Percentiles rank a stretch among this genome's conserved stretches.
Evolutionary conservation across 2,888 invertebrate genomes (phyloP).

Genomic region (Eilema sororculum): DNA sequence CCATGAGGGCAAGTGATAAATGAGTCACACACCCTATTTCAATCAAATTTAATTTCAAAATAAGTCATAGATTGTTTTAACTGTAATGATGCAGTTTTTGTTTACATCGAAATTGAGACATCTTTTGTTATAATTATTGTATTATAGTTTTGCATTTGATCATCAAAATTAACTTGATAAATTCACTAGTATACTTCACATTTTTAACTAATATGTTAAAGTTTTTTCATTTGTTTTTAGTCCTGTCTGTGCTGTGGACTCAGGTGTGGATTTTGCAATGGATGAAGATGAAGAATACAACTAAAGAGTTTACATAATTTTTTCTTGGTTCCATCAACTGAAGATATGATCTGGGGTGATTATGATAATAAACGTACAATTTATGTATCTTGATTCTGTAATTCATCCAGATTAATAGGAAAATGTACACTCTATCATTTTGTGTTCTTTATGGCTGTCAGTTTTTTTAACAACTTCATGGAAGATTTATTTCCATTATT

Average conservation of each 20-base stretch:
- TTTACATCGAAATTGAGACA: too few species aligned
- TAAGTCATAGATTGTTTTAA: background rate
- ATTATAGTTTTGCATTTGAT: background rate
- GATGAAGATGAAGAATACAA: conserved; percentile 92
- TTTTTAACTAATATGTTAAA: background rate
- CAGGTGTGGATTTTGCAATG: conserved; percentile 94
- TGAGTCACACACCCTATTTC: too few species aligned
- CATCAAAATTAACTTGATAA: background rate
- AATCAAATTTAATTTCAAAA: too few species aligned
- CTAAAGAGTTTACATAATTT: background rate
- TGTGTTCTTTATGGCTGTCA: background rate
- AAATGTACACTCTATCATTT: background rate
- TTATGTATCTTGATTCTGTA: background rate
- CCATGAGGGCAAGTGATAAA: background rate
- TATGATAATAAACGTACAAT: background rate
- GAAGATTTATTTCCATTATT: background rate
- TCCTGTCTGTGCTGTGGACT: conserved; percentile 93
- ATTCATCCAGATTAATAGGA: background rate
- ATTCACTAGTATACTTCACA: background rate
- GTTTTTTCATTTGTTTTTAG: conserved; percentile 80
- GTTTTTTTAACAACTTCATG: conserved; percentile 3
- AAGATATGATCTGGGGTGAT: background rate
- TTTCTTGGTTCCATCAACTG: background rate
- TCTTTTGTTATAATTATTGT: too few species aligned
- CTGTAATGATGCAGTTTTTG: background rate